Base-by-base conservation (phyloP, 2,113 vertebrate species). In the Hemiprocne comata region DNA sequence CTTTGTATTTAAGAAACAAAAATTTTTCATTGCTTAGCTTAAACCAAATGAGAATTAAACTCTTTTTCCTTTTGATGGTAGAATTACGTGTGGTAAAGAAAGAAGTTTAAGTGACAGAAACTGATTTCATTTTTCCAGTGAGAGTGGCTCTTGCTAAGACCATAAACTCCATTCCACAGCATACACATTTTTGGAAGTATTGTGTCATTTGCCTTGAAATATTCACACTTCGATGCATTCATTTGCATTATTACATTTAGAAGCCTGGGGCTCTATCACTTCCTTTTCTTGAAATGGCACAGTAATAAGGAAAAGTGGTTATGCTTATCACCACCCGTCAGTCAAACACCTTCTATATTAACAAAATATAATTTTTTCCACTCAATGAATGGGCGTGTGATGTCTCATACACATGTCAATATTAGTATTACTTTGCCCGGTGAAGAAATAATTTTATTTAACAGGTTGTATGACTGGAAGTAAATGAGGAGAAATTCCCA, bases 231-330 rank as follows among this genome's bases (percentile, higher is more conserved):
- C 38, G 53, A 77, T 92, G 72, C 38, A 40, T 58, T 95, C 92
- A 97, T 97, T 95, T 97, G 97, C 95, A 97, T 97, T 90, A 96
- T 97, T 97, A 95, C 93, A 94, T 97, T 98, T 97, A 92, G 69
- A 97, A 97, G 97, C 97, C 98, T 86, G 57, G 89, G 97, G 98
- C 97, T 96, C 97, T 96, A 98, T 96, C 97, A 96, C 96, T 97
- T 98, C 97, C 97, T 97, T 93, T 98, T 97, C 94, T 92, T 94
- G 92, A 95, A 98, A 96, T 93, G 92, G 97, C 94, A 96, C 67
- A 96, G 93, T 97, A 98, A 98, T 98, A 97, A 97, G 96, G 95
- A 94, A 95, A 96, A 98, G 90, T 94, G 84, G 95, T 98, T 97
- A 97, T 97, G 96, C 95, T 97, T 96, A 97, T 97, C 95, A 97